Evolutionary conservation across 64 coral and sea anemone species (phyloP).

Genomic region (Dendronephthya gigantea): DNA sequence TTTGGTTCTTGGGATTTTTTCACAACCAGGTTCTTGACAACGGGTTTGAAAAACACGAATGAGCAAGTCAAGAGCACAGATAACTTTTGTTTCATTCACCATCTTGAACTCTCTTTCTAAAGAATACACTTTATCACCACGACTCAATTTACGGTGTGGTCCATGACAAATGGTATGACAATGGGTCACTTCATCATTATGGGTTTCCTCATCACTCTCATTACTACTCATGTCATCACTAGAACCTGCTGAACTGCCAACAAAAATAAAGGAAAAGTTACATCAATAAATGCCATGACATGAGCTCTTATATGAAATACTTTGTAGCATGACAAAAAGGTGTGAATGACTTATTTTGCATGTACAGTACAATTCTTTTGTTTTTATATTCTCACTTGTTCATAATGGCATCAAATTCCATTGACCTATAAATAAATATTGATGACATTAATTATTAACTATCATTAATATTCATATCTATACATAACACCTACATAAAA

Average conservation of each 20-base stretch:
- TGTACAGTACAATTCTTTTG: not conserved
- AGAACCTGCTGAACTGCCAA: not conserved
- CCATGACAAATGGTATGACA: slow-evolving; percentile 2
- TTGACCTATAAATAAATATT: not conserved
- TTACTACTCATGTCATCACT: not conserved
- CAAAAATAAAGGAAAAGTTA: not conserved
- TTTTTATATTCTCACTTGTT: not conserved
- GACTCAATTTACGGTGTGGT: slow-evolving; percentile 20
- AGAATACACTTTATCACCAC: slow-evolving; percentile 13
- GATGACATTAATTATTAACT: not conserved
- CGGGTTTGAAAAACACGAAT: slow-evolving; percentile 25
- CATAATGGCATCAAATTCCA: not conserved
- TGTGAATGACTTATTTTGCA: not conserved
- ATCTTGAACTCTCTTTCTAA: slow-evolving; percentile 21
- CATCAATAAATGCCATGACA: not conserved
- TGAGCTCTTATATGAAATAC: not conserved
- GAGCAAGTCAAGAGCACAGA: slow-evolving; percentile 29
- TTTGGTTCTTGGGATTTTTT: not conserved
- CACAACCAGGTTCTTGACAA: slow-evolving; percentile 18
- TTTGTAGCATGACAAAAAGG: not conserved
- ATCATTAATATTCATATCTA: not conserved
- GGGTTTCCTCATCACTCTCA: not conserved
- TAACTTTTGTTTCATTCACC: slow-evolving; percentile 34
- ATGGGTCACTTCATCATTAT: not conserved
- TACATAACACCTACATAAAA: not conserved